Evolutionary conservation across 2,113 vertebrate species (phyloP).

Genomic region (Podarcis muralis): DNA sequence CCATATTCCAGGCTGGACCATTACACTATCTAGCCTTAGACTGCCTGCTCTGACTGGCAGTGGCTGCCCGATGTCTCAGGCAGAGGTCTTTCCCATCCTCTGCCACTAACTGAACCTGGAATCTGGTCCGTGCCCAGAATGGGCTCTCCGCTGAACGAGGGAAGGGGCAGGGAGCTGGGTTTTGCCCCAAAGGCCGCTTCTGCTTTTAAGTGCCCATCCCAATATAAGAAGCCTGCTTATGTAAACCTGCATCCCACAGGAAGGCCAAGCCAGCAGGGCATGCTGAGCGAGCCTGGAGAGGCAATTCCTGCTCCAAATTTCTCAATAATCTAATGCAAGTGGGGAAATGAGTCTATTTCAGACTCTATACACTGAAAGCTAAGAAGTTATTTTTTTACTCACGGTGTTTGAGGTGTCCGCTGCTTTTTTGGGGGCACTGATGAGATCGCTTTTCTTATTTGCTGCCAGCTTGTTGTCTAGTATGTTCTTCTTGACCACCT

Average conservation of each 20-base stretch:
- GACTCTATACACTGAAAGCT: background rate
- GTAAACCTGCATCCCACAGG: background rate
- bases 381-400: slow-evolving; percentile 36
- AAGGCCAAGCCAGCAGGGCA: background rate
- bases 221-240: background rate
- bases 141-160: background rate
- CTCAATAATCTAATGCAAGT: background rate
- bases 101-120: background rate
- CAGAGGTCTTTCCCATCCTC: background rate
- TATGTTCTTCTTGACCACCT: slow-evolving; percentile 94
- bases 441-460: slow-evolving; percentile 86
- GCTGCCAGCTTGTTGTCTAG: slow-evolving; percentile 85
- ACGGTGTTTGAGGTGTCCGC: slow-evolving; percentile 71
- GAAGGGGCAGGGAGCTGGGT: background rate
- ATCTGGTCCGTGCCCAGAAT: background rate
- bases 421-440: slow-evolving; percentile 79
- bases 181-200: background rate
- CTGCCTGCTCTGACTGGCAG: too few relatives aligned
- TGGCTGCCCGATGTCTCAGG: background rate
- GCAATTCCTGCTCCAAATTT: background rate
- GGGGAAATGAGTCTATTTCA: accelerated
- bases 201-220: background rate
- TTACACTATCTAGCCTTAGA: too few relatives aligned
- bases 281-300: too few relatives aligned
- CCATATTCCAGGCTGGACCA: background rate